phyloP scores from a whole-genome alignment of 2,888 invertebrate genomes.

The Coremacera marginata region DNA sequence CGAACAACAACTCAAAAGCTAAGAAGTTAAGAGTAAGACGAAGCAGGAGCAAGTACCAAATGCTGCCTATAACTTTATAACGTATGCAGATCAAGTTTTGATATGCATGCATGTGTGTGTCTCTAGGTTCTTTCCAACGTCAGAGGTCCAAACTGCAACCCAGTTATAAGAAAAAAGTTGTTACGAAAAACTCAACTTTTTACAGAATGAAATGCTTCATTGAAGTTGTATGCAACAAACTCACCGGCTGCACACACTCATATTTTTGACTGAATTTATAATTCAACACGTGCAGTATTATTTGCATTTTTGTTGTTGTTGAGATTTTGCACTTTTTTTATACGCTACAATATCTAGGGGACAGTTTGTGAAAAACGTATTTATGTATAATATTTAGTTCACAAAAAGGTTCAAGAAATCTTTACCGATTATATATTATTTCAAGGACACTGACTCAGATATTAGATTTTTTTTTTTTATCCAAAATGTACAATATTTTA shows the following conservation, averaged over 20 bases:
- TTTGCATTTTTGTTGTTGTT: not conserved
- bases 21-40: not conserved
- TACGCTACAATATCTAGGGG: too few relatives aligned
- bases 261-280: conserved; percentile 8
- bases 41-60: not conserved
- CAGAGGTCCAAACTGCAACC: not conserved
- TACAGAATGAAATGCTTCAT: not conserved
- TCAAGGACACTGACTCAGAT: too few relatives aligned
- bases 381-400: too few relatives aligned
- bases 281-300: conserved; percentile 5
- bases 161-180: not conserved
- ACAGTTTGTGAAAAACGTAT: too few relatives aligned
- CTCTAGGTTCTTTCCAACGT: not conserved
- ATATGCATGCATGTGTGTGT: not conserved
- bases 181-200: not conserved
- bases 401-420: too few relatives aligned
- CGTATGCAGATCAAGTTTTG: not conserved
- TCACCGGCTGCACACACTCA: not conserved
- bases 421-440: too few relatives aligned
- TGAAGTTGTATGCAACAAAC: not conserved
- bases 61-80: not conserved
- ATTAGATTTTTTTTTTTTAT: too few relatives aligned
- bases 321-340: not conserved
- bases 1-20: too few relatives aligned
- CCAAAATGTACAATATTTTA: too few relatives aligned